Base-by-base conservation (phyloP, 2,797 vertebrate genomes). In the Hydrocynus forskahlii region DNA sequence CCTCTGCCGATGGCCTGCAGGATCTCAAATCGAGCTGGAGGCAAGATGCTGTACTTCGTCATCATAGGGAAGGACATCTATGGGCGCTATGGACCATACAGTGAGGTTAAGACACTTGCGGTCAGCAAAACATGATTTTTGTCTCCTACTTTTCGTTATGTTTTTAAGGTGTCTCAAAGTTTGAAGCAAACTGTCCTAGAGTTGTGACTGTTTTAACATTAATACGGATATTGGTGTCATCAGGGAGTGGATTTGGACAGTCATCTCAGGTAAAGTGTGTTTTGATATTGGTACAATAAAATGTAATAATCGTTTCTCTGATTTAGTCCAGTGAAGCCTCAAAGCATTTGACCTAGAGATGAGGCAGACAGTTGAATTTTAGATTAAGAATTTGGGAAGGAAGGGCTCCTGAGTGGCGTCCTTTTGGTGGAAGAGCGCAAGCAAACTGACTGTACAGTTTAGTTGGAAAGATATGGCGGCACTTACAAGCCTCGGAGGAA, bases 1-100 rank as follows among this genome's bases (percentile, higher is more conserved):
- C 13, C 86, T 1, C 86, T 94, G 73, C 93, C 94, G 54, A 94
- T 93, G 88, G 92, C 88, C 25, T 88, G 89, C 45, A 64, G 91
- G 76, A 70, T 94, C 59, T 86, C 16, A 2, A 88, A 88, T 21
- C 91, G 87, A 78, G 87, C 85, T 43, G 81, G 86, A 0, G 89
- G 91, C 2, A 88, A 83, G 76, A 90, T 83, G 77, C 76, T 92
- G 60, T 92, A 88, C 59, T 91, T 94, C 6, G 63, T 87, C 14
- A 89, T 94, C 29, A 87, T 94, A 14, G 87, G 87, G 9, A 87
- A 86, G 70, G 88, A 89, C 45, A 52, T 81, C 35, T 87, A 77
- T 25, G 88, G 87, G 3, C 86, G 88, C 17, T 90, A 79, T 16
- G 87, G 89, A 17, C 86, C 82, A 5, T 90, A 90, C 71, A 88